Evolutionary conservation across 2,113 vertebrate species (phyloP).

Genomic region (Camelus bactrianus): DNA sequence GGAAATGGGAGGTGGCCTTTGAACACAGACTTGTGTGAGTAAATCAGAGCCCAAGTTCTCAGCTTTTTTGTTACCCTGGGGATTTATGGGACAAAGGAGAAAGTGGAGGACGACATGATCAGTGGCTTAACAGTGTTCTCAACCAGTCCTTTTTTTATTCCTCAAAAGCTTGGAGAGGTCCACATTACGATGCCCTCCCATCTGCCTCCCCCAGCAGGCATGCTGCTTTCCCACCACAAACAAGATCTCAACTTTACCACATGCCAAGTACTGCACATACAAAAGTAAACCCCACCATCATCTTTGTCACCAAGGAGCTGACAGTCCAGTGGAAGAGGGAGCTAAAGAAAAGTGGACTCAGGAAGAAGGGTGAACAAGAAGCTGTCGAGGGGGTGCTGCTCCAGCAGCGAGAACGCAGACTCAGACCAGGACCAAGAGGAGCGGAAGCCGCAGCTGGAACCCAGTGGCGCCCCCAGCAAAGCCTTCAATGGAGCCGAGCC

Average conservation of each 20-base stretch:
- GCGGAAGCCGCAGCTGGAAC: constrained; percentile 92
- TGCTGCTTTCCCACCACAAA: neutral
- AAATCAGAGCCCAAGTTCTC: neutral
- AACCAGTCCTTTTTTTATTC: neutral
- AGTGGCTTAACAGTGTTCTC: neutral
- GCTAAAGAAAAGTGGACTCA: neutral
- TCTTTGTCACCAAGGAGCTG: neutral
- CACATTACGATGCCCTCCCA: neutral
- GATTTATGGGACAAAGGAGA: neutral
- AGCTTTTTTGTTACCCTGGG: neutral
- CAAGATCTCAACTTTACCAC: neutral
- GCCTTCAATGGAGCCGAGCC: constrained; percentile 92
- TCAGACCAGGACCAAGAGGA: constrained; percentile 88
- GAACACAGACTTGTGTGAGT: neutral
- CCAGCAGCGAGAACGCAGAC: too few species aligned
- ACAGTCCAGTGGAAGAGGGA: neutral
- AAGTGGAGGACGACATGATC: neutral
- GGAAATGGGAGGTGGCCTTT: neutral
- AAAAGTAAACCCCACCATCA: neutral
- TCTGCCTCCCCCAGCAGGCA: neutral
- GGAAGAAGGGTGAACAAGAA: neutral
- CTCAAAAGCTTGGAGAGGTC: neutral
- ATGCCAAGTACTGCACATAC: neutral
- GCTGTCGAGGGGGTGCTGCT: too few species aligned
- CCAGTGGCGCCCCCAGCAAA: constrained; percentile 92